phyloP scores from a whole-genome alignment of 2,797 vertebrate species.

The Chiloscyllium punctatum region DNA sequence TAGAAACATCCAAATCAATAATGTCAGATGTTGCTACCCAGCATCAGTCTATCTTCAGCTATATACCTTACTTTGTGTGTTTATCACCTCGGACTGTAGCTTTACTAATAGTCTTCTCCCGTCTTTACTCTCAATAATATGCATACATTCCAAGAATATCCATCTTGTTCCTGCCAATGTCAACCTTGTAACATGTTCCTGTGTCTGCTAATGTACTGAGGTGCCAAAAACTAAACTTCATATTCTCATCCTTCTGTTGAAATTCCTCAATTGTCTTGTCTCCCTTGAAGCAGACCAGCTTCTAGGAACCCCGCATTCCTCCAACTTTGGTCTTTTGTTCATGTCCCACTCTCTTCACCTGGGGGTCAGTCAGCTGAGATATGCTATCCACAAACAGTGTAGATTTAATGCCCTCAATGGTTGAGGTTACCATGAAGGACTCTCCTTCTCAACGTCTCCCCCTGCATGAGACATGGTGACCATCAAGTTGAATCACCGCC shows the following conservation, averaged over 20 bases:
- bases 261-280: neutral
- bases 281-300: neutral
- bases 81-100: neutral
- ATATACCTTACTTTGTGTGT: neutral
- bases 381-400: too few relatives aligned
- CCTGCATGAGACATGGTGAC: too few relatives aligned
- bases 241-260: neutral
- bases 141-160: neutral
- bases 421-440: too few relatives aligned
- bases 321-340: too few relatives aligned
- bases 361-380: too few relatives aligned
- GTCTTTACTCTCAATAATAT: neutral
- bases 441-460: too few relatives aligned
- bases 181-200: neutral
- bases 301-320: neutral
- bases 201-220: neutral
- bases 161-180: neutral
- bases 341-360: neutral
- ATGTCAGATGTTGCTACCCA: neutral
- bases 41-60: neutral
- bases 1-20: neutral
- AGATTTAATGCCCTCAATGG: too few relatives aligned
- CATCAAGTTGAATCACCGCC: too few relatives aligned
- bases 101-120: neutral
- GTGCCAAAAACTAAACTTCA: neutral